Conservation (phyloP, 2,797 vertebrate species). For the Oreochromis grahami region DNA sequence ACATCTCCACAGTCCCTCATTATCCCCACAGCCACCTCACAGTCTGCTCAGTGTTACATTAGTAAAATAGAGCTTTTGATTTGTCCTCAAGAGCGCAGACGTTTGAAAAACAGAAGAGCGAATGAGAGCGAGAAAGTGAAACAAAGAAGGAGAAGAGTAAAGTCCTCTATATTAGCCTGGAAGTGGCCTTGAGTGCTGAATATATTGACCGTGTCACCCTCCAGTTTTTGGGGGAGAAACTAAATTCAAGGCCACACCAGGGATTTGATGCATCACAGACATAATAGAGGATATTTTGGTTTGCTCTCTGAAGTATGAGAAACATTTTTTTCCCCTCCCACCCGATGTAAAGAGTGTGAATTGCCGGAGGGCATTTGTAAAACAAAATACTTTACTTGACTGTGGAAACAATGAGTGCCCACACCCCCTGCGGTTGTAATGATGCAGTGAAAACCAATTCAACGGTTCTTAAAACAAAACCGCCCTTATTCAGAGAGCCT, state of each 20-base stretch:
- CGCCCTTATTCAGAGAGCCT: conserved; percentile 3
- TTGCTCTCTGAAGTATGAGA: conserved; percentile 63
- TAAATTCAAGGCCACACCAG: conserved; percentile 54
- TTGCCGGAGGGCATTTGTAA: conserved; percentile 66
- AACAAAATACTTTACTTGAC: conserved; percentile 69
- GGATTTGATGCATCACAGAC: conserved; percentile 67
- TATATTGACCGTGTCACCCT: conserved; percentile 66
- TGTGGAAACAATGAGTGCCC: conserved; percentile 60
- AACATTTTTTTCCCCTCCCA: conserved; percentile 8
- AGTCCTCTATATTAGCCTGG: conserved; percentile 41
- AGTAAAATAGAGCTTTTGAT: conserved; percentile 79
- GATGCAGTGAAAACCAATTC: conserved; percentile 59
- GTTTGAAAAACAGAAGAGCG: conserved; percentile 51
- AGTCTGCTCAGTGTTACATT: conserved; percentile 75
- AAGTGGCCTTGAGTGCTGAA: conserved; percentile 60
- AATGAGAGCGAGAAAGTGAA: conserved; percentile 34
- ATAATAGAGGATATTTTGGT: conserved; percentile 70
- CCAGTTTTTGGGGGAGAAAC: conserved; percentile 50
- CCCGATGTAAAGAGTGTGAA: conserved; percentile 37
- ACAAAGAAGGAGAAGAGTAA: conserved; percentile 22
- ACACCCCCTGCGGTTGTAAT: conserved; percentile 53
- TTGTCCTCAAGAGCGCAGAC: conserved; percentile 69
- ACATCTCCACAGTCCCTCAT: conserved; percentile 74
- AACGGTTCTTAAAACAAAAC: conserved; percentile 39
- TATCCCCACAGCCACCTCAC: conserved; percentile 71